Percentiles rank a stretch among this genome's conserved stretches.
Evolutionary conservation across 2,113 vertebrate genomes (phyloP).

Genomic region (Ptilorrhoa leucosticta): DNA sequence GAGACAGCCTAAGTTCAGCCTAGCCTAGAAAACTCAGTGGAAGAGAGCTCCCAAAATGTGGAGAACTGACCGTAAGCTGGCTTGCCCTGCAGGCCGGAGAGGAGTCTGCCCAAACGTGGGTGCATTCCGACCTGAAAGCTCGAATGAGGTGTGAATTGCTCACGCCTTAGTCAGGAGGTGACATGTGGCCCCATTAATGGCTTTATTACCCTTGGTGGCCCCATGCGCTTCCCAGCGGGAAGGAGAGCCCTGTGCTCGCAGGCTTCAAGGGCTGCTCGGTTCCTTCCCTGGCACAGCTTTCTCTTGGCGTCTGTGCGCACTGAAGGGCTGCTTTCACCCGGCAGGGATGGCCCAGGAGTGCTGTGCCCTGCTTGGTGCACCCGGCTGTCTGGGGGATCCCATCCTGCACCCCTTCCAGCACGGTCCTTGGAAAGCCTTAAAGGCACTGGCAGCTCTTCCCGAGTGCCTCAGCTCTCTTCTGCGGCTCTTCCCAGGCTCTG

Average conservation of each 20-base stretch:
- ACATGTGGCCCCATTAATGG: neutral
- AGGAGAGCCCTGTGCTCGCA: neutral
- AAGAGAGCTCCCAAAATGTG: neutral
- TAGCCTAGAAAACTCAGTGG: neutral
- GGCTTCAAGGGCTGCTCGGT: neutral
- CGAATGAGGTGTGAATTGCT: neutral
- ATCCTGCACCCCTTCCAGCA: neutral
- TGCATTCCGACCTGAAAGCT: neutral
- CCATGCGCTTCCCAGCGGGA: neutral
- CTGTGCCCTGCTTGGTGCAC: neutral
- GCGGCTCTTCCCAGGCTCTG: neutral
- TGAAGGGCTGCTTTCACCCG: rapidly evolving
- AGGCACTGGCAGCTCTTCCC: neutral
- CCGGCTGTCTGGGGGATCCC: neutral
- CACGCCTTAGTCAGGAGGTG: neutral
- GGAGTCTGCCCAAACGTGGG: neutral
- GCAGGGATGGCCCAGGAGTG: rapidly evolving
- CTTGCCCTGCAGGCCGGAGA: neutral
- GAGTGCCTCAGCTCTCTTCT: neutral
- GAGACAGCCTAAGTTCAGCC: neutral
- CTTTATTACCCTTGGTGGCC: neutral
- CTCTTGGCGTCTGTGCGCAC: neutral
- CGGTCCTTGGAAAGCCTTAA: neutral
- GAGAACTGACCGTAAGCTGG: neutral
- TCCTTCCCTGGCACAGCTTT: neutral